Evolutionary conservation across 2,888 invertebrate species (phyloP), one percentile per base, ranked within the genome.

Genomic region (Kryphioiulus occultus): DNA sequence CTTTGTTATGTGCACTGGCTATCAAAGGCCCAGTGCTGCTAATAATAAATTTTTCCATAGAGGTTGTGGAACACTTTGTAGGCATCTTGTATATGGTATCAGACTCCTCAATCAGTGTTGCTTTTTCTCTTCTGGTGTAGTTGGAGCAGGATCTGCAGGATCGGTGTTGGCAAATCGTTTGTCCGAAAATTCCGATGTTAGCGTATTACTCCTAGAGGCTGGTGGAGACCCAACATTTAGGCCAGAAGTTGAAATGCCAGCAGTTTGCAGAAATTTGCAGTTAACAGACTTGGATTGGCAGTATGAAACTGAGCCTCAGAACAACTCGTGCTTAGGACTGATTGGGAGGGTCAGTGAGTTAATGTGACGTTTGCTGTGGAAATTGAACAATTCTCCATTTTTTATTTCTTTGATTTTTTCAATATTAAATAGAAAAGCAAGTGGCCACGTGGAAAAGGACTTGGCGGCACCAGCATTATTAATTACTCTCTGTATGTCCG

Each of bases 251-350:
- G 30, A 30, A 30, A 78, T 78, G 30, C 30, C 78, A 2, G 78
- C 78, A 78, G 30, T 17, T 1, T 78, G 78, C 17, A 78, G 78
- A 78, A 30, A 92, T 91, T 92, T 97, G 87, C 97, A 97, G 92
- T 93, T 96, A 15, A 96, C 96, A 89, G 95, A 96, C 91, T 93
- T 97, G 87, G 98, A 98, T 91, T 98, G 97, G 98, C 95, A 96
- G 91, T 98, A 97, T 92, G 97, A 97, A 92, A 96, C 96, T 0
- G 97, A 98, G 91, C 97, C 97, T 0, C 95, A 96, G 90, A 95
- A 95, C 82, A n/a, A 47, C 9, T 86, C 88, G 0, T 89, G 89
- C 53, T 47, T 68, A 68, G 89, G 88, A 26, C 42, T 89, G 30
- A 89, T 22, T 32, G 78, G 78, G 7, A 78, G 30, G 78, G 78